Evolutionary conservation across 2,888 invertebrate species (phyloP).

Genomic region (Smittia aterrima): DNA sequence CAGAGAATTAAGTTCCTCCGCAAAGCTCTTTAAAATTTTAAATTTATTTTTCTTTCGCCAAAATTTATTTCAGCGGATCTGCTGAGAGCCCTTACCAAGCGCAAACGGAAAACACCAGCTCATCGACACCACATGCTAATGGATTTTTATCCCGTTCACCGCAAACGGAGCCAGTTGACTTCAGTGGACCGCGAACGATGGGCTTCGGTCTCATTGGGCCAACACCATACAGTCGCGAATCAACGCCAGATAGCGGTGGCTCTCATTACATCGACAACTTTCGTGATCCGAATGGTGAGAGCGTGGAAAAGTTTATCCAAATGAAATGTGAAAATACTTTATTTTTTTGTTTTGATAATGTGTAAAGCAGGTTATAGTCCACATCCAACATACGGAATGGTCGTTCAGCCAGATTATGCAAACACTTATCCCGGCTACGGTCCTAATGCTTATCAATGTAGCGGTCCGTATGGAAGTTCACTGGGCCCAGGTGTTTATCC

Average conservation of each 20-base stretch:
- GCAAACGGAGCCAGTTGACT: slow-evolving; percentile 71
- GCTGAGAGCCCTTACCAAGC: slow-evolving; percentile 34
- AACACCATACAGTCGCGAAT: slow-evolving; percentile 76
- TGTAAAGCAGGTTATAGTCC: slow-evolving; percentile 74
- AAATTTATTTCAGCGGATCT: slow-evolving; percentile 20
- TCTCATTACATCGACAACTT: slow-evolving; percentile 87
- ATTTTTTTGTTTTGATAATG: slow-evolving; percentile 7
- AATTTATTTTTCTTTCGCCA: neutral
- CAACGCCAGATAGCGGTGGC: slow-evolving; percentile 84
- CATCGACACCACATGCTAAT: slow-evolving; percentile 51
- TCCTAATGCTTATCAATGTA: slow-evolving; percentile 61
- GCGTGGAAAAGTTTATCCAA: neutral
- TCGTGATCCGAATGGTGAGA: slow-evolving; percentile 78
- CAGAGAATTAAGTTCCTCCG: slow-evolving; percentile 12
- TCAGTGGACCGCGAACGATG: slow-evolving; percentile 65
- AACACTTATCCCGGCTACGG: slow-evolving; percentile 70
- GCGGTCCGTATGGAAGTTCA: slow-evolving; percentile 55
- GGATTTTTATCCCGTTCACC: slow-evolving; percentile 59
- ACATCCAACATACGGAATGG: slow-evolving; percentile 80
- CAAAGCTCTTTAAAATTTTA: slow-evolving; percentile 14
- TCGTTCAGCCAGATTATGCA: slow-evolving; percentile 77
- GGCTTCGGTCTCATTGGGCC: slow-evolving; percentile 58
- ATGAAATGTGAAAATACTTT: neutral
- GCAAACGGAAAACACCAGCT: slow-evolving; percentile 27
- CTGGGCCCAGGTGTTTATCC: slow-evolving; percentile 61